Conservation (phyloP, 2,888 invertebrate genomes). For the Agrenia bidenticulata region DNA sequence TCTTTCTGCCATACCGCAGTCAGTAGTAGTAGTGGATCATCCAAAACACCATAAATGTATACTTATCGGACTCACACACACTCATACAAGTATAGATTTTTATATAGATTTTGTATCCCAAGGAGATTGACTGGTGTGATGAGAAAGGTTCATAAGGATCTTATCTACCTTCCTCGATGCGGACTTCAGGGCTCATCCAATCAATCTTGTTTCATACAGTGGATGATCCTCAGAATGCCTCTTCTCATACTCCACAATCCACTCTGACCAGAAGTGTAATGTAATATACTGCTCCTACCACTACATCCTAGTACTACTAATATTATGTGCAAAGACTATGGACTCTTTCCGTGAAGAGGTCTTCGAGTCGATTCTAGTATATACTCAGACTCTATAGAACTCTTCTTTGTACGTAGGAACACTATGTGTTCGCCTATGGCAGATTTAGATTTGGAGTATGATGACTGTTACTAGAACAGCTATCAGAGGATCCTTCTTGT, state of each 20-base stretch:
- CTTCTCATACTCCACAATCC: not conserved
- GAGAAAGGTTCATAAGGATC: not conserved
- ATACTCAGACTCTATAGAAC: too few relatives aligned
- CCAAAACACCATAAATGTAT: not conserved
- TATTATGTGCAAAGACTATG: too few relatives aligned
- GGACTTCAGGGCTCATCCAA: constrained; percentile 14
- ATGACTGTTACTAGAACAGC: not conserved
- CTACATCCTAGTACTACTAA: not conserved
- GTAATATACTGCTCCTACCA: not conserved
- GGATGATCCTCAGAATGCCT: constrained; percentile 9
- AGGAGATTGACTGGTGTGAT: not conserved
- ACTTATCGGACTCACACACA: not conserved
- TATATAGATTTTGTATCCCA: constrained; percentile 4
- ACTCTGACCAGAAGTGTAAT: constrained; percentile 7
- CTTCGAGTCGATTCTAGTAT: too few relatives aligned
- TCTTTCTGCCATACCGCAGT: not conserved
- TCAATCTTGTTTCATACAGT: constrained; percentile 6
- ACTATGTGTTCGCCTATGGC: too few relatives aligned
- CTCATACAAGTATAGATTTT: not conserved
- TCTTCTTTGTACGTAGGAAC: too few relatives aligned
- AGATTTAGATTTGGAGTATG: too few relatives aligned
- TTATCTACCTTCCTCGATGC: not conserved
- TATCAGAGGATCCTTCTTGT: constrained; percentile 5
- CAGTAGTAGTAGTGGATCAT: not conserved
- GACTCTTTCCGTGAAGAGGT: too few relatives aligned